Percentiles rank a stretch among this genome's conserved stretches.
phyloP scores from a whole-genome alignment of 1,140 invertebrate genomes.

The Apis dorsata region DNA sequence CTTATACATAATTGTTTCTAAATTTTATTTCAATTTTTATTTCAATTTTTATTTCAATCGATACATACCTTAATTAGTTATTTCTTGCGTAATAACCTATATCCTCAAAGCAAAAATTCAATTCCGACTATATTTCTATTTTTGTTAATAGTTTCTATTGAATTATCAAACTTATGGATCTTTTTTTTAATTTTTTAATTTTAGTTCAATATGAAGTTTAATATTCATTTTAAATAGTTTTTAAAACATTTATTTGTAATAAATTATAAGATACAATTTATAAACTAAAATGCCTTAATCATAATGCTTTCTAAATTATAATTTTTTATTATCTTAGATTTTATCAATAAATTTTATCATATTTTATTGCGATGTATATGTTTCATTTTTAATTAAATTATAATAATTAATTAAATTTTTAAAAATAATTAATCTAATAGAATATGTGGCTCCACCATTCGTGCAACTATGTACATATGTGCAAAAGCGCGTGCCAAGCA shows the following conservation, averaged over 20 bases:
- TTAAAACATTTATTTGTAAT: too few relatives aligned
- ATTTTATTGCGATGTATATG: too few relatives aligned
- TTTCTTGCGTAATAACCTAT: too few relatives aligned
- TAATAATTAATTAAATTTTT: too few relatives aligned
- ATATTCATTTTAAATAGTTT: too few relatives aligned
- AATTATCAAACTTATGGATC: neutral
- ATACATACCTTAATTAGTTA: neutral
- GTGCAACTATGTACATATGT: neutral
- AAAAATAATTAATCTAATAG: neutral
- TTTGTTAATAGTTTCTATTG: neutral
- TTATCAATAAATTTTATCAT: too few relatives aligned
- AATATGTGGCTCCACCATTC: neutral
- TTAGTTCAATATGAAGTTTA: neutral
- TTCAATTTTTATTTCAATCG: neutral
- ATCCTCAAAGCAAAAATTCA: neutral
- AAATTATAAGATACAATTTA: too few relatives aligned
- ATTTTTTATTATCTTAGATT: neutral
- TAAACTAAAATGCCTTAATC: too few relatives aligned
- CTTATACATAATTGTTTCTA: neutral
- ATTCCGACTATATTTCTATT: neutral
- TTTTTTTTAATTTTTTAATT: neutral
- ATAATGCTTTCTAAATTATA: neutral
- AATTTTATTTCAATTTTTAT: neutral
- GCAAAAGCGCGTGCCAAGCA: neutral
- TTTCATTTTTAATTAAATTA: too few relatives aligned